Base-by-base conservation (phyloP, 2,797 vertebrate species). In the Epinephelus coioides region DNA sequence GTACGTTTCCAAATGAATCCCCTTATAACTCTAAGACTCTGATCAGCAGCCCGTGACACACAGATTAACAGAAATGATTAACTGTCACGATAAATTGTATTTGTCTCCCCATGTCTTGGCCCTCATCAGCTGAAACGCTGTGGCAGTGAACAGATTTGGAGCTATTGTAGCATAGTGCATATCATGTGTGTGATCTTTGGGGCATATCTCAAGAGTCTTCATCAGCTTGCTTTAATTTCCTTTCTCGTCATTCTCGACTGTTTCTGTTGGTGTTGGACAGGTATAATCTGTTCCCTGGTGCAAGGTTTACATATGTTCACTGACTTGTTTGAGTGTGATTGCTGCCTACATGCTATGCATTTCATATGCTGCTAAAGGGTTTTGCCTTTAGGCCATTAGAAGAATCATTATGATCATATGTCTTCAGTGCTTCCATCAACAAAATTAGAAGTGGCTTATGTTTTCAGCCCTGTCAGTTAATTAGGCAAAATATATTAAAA, bases 51-150 rank as follows among this genome's bases (percentile, higher is more conserved):
- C 87, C 69, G 79, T 89, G 89, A 84, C 91, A 83, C 85, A 54
- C 91, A 91, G 92, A 94, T 94, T 94, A 94, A 93, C 91, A 88
- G 81, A 88, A 91, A 91, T 90, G 93, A 94, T 94, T 91, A 94
- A 89, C 91, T 93, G 93, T 94, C 91, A 91, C 12, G 43, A 90
- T 83, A 82, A 91, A 92, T 94, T 88, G 83, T 78, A 85, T 92
- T 91, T 83, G 87, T 88, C 82, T 89, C 73, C 23, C 17, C 64
- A 2, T 80, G 83, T 85, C 86, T 80, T 43, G 87, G 66, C 80
- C 85, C 83, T 85, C 88, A 69, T 84, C 84, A 63, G 64, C 62
- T 53, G 69, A 79, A 60, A 65, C 38, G 50, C 38, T 0, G 40
- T 25, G 75, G 81, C 76, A 54, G 68, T 0, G 78, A 90, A 57